A percentile compares a stretch with the other conserved stretches of the same genome.
These are phyloP conservation scores for Rousettus leschenaultii DNA, from an alignment of 2,113 vertebrate species.

Conservation along the genomic window DNA sequence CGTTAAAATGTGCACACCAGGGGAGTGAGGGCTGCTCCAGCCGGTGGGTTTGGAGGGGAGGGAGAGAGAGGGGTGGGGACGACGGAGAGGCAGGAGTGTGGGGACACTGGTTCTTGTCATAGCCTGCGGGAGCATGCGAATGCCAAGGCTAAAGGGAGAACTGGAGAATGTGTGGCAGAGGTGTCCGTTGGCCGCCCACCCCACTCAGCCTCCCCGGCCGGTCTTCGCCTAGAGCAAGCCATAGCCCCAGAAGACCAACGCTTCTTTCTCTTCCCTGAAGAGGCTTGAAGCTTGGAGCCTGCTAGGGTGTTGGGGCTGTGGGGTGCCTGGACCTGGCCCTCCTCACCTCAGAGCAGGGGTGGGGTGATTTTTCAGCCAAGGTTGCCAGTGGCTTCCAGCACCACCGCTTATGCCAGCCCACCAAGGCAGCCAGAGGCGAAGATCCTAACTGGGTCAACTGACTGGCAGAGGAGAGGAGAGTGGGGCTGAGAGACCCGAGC, in stretches of 20 bases:
- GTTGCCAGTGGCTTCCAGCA: neutral
- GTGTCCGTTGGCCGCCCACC: neutral
- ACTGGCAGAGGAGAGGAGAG: too few species aligned
- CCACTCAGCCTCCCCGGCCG: neutral
- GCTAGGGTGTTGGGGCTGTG: neutral
- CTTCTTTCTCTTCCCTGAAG: neutral
- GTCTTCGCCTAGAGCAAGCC: neutral
- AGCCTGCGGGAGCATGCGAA: constrained; percentile 12
- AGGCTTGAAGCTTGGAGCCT: neutral
- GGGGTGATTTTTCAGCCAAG: neutral
- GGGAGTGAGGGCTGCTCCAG: constrained; percentile 41
- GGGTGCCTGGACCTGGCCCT: neutral
- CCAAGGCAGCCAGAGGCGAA: neutral
- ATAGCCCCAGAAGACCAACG: neutral
- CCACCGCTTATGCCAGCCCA: too few species aligned
- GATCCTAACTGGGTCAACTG: neutral
- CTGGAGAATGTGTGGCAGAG: neutral
- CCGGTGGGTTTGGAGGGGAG: neutral
- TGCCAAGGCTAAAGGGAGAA: constrained; percentile 60
- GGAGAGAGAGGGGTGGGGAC: neutral
- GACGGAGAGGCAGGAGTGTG: neutral
- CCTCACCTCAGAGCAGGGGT: neutral
- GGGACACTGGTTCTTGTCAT: constrained; percentile 28
- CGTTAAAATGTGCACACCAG: constrained; percentile 6
- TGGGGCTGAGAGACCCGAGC: neutral